Conservation (phyloP, 1,140 invertebrate species). For the Meloidogyne chitwoodi region DNA sequence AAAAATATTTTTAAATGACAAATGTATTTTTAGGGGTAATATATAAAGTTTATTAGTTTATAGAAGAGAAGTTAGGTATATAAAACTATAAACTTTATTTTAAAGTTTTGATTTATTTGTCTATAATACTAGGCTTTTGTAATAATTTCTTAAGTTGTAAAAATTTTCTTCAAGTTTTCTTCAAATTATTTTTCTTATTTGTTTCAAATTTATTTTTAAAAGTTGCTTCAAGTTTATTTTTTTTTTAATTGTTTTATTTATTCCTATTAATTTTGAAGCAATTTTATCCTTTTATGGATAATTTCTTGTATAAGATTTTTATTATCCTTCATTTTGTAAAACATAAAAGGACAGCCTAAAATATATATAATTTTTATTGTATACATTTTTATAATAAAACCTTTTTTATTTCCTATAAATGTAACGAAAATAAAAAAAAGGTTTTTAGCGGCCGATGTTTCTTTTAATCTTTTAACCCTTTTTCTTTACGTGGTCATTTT, state of each 20-base stretch:
- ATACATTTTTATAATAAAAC: background rate
- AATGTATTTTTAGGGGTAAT: background rate
- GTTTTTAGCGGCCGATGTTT: background rate
- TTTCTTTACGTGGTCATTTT: background rate
- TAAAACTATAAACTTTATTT: background rate
- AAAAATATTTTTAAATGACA: background rate
- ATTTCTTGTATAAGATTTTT: background rate
- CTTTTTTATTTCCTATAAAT: background rate
- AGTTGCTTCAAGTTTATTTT: background rate
- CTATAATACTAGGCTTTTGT: background rate
- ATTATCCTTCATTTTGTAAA: background rate
- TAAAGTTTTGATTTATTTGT: background rate
- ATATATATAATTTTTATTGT: background rate
- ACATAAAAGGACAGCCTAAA: background rate
- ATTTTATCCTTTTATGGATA: background rate
- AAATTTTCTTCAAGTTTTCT: background rate
- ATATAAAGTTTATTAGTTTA: background rate
- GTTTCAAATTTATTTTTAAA: background rate
- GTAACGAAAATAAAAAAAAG: background rate
- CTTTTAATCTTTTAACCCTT: background rate
- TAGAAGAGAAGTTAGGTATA: background rate
- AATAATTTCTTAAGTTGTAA: background rate
- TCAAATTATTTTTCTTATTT: background rate
- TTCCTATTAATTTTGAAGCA: too few relatives aligned
- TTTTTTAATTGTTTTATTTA: background rate